phyloP scores from a whole-genome alignment of 2,888 invertebrate genomes.

The Acrobasis suavella region DNA sequence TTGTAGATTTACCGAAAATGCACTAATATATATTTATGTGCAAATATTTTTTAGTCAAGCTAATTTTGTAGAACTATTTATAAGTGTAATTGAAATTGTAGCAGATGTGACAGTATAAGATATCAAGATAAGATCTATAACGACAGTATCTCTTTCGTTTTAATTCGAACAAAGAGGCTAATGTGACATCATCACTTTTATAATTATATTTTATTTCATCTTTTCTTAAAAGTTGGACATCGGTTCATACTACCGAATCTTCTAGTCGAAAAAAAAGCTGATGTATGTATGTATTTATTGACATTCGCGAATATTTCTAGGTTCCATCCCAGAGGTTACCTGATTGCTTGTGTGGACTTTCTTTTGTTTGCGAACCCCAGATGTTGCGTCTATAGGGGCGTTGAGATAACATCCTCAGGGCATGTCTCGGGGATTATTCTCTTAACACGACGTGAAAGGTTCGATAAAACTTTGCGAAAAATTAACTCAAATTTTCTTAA shows the following conservation, averaged over 20 bases:
- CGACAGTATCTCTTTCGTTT: no score
- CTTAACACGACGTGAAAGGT: constrained; percentile 29
- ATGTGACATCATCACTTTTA: no score
- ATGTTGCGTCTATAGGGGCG: constrained; percentile 35
- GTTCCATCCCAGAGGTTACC: constrained; percentile 43
- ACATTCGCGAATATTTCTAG: constrained; percentile 51
- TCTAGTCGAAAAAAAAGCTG: constrained; percentile 14
- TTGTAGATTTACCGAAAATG: no score
- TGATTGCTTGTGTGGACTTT: constrained; percentile 52
- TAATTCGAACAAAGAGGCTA: no score
- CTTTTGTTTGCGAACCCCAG: constrained; percentile 36
- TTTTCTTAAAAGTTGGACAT: no score
- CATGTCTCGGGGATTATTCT: constrained; percentile 25
- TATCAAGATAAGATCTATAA: no score
- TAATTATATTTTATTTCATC: no score
- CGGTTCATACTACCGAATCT: neutral
- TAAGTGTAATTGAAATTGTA: no score
- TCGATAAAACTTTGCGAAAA: neutral
- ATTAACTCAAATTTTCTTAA: neutral
- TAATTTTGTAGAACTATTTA: no score
- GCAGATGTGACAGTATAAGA: no score
- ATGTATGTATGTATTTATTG: constrained; percentile 38
- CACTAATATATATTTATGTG: no score
- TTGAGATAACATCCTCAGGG: constrained; percentile 35
- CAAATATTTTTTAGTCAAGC: no score